Base-by-base conservation (phyloP, 2,113 vertebrate species). In the Lucifuga dentata region DNA sequence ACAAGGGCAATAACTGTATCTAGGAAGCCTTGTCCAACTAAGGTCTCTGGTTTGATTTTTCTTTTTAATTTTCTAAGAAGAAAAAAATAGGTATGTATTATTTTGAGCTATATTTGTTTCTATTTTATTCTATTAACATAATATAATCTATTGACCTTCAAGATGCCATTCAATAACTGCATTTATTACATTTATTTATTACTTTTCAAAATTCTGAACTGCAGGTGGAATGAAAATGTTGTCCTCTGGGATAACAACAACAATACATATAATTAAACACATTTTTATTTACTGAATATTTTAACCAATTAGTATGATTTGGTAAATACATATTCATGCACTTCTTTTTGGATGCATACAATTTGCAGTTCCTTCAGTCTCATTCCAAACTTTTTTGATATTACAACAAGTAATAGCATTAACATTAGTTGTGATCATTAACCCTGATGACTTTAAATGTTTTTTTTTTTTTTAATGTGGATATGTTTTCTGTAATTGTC, bases 331-430 rank as follows among this genome's bases (percentile, higher is more conserved):
- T 58, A 20, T 16, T 29, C 3, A 64, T 76, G 63, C 84, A 80
- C 74, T 83, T 82, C 50, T 68, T 48, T 55, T 74, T 20, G 51
- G 67, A 73, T 71, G 48, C 53, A 71, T 53, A 32, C 23, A 64
- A 63, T 73, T 76, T 80, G 39, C n/a, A 80, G 38, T 86, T 83
- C 58, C 78, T 83, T 87, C 74, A 83, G 78, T 80, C 84, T 90
- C 88, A 91, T 92, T 91, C 86, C 88, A 87, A 83, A 85, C 66
- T 61, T 80, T 50, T 32, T 71, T 55, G 48, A 45, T 50, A 44
- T 84, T 33, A 77, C 52, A 77, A 70, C 53, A 64, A 23, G 55
- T 72, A 29, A 79, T 84, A 68, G 36, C 38, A 58, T 35, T 48
- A 16, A 24, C 9, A 8, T 51, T 38, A 35, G 60, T 76, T 81